A percentile compares a stretch with the other conserved stretches of the same genome.
Conservation (phyloP, 2,113 vertebrate species). For the Mystacornis crossleyi region DNA sequence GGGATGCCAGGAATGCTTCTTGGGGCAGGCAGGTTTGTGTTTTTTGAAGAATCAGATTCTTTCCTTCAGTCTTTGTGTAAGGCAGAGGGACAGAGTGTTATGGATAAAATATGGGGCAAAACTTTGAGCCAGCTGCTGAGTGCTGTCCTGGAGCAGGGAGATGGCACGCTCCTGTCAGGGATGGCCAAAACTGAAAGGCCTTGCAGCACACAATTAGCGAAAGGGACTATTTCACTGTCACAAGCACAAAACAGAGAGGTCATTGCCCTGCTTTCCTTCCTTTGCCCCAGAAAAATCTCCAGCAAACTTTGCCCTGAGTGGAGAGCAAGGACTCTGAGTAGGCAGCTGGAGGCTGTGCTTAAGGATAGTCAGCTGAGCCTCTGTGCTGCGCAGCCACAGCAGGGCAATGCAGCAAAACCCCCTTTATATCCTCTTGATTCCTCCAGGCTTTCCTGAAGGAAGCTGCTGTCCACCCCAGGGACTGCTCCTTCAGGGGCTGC, state of each 20-base stretch:
- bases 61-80: background rate
- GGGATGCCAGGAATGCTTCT: background rate
- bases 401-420: background rate
- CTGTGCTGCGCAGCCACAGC: background rate
- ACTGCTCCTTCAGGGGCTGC: background rate
- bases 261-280: background rate
- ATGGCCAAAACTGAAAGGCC: background rate
- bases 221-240: background rate
- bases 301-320: background rate
- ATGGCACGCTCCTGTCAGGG: background rate
- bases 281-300: background rate
- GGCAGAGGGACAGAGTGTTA: background rate
- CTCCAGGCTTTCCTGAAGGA: background rate
- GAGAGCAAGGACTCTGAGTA: background rate
- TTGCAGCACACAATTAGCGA: background rate
- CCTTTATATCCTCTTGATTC: background rate
- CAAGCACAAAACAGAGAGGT: background rate
- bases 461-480: background rate
- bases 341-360: background rate
- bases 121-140: background rate
- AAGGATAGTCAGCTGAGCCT: background rate
- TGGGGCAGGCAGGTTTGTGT: fast-evolving
- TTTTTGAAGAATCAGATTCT: background rate
- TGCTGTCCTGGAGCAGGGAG: background rate
- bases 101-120: background rate